These are phyloP conservation scores for Muscicapa striata DNA, from an alignment of 2,797 vertebrate species.

Conservation along the genomic window DNA sequence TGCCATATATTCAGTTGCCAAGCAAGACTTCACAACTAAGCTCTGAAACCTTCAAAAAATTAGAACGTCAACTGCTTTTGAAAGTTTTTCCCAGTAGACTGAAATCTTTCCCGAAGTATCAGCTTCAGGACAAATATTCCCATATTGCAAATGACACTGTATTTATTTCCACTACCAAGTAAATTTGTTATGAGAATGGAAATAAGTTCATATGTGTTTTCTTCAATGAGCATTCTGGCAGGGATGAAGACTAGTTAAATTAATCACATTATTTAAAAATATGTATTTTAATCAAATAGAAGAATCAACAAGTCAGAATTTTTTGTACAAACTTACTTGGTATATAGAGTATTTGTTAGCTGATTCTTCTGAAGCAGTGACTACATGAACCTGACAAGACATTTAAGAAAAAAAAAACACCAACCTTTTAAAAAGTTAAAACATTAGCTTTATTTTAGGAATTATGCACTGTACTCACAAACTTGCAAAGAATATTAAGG, in stretches of 20 bases:
- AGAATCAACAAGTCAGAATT: background rate
- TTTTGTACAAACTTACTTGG: conserved; percentile 73
- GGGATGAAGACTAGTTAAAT: background rate
- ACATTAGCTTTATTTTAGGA: background rate
- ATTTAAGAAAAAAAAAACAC: background rate
- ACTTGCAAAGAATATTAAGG: background rate
- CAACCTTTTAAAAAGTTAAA: background rate
- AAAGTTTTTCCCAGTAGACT: background rate
- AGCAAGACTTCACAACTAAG: background rate
- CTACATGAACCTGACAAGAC: conserved; percentile 74
- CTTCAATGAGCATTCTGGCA: background rate
- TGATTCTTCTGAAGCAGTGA: conserved; percentile 74
- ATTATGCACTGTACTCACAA: background rate
- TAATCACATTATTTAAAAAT: background rate
- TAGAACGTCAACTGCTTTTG: background rate
- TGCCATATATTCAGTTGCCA: background rate
- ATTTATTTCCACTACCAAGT: background rate
- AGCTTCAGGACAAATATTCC: background rate
- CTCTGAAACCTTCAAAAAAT: background rate
- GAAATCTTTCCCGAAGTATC: background rate
- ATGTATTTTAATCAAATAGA: background rate
- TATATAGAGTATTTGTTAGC: conserved; percentile 67
- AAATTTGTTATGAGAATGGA: background rate
- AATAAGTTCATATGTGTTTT: background rate
- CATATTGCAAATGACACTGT: background rate